These are phyloP conservation scores for Spilarctia lutea DNA, from an alignment of 2,888 invertebrate species.

Conservation along the genomic window DNA sequence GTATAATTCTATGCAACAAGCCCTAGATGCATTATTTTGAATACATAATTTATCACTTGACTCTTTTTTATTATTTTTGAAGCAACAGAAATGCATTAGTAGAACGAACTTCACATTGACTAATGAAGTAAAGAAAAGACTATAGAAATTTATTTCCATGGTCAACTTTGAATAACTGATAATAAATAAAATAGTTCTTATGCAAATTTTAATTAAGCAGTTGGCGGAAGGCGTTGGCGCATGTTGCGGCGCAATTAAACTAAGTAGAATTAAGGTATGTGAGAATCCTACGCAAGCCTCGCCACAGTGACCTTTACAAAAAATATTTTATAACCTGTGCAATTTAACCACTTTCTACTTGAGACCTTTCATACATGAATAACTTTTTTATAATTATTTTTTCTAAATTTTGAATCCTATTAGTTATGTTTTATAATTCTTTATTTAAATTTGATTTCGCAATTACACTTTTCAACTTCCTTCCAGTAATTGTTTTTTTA, in stretches of 20 bases:
- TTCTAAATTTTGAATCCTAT: not conserved
- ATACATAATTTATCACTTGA: not conserved
- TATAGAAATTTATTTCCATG: not conserved
- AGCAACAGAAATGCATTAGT: constrained; percentile 16
- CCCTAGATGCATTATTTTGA: not conserved
- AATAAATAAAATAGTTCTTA: constrained; percentile 17
- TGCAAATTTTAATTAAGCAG: constrained; percentile 40
- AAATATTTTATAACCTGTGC: not conserved
- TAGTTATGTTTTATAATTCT: not conserved
- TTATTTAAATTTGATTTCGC: not conserved
- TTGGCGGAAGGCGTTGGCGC: constrained; percentile 56
- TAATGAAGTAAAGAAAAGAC: constrained; percentile 1
- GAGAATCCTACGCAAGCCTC: constrained; percentile 52
- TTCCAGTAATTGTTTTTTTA: not conserved
- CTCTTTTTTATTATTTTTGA: not conserved
- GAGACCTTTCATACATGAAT: not conserved
- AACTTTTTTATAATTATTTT: not conserved
- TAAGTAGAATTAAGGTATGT: constrained; percentile 56
- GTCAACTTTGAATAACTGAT: not conserved
- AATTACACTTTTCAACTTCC: not conserved
- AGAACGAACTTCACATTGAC: not conserved
- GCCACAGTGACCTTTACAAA: constrained; percentile 33
- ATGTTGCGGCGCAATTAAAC: constrained; percentile 65
- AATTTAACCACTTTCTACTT: constrained; percentile 5
- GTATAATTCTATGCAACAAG: not conserved